Evolutionary conservation across 2,888 invertebrate species (phyloP).

Genomic region (Agrotis exclamationis): DNA sequence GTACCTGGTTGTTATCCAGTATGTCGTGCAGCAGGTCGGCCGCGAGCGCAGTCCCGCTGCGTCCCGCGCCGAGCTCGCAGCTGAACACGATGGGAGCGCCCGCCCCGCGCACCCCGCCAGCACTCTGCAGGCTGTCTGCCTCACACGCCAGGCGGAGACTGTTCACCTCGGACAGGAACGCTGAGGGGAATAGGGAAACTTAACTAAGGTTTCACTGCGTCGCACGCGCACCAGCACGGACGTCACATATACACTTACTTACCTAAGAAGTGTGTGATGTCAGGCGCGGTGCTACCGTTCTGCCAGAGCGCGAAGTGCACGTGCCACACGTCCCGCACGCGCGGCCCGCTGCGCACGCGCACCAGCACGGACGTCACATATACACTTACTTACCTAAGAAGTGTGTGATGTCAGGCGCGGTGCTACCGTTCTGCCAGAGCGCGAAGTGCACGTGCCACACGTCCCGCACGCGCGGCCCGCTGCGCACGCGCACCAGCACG

Average conservation of each 20-base stretch:
- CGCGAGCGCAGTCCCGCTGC: slow-evolving; percentile 71
- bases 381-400: slow-evolving; percentile 92
- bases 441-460: slow-evolving; percentile 96
- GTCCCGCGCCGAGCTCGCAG: slow-evolving; percentile 66
- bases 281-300: slow-evolving; percentile 92
- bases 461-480: slow-evolving; percentile 73
- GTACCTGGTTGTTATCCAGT: slow-evolving; percentile 76
- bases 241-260: no score
- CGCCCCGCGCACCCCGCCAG: slow-evolving; percentile 88
- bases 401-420: slow-evolving; percentile 93
- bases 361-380: no score
- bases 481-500: slow-evolving; percentile 78
- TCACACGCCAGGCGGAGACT: slow-evolving; percentile 95
- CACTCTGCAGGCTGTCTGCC: slow-evolving; percentile 90
- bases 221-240: no score
- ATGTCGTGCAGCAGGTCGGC: slow-evolving; percentile 74
- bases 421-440: slow-evolving; percentile 92
- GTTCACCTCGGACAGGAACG: slow-evolving; percentile 96
- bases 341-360: slow-evolving; percentile 59
- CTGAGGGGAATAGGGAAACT: slow-evolving; percentile 76
- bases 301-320: slow-evolving; percentile 95
- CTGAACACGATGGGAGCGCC: slow-evolving; percentile 77
- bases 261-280: slow-evolving; percentile 92
- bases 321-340: slow-evolving; percentile 93
- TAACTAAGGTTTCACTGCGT: no score